These are phyloP conservation scores for Dolichomitus sp. DNA, from an alignment of 2,888 invertebrate species.

Conservation along the genomic window DNA sequence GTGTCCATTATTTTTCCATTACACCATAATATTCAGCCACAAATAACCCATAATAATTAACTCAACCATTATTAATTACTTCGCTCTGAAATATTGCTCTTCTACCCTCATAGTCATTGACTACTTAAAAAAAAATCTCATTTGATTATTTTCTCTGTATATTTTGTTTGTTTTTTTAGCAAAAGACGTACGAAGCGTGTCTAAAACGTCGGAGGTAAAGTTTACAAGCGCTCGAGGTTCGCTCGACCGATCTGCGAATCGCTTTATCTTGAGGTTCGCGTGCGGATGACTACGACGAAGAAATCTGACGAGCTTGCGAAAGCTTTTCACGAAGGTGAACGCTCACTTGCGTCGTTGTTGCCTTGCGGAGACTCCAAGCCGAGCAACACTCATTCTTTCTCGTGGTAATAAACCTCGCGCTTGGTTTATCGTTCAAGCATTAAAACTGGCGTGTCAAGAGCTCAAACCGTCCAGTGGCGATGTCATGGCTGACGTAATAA, in stretches of 20 bases:
- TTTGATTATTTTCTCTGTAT: slow-evolving; percentile 4
- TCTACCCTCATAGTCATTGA: too few relatives aligned
- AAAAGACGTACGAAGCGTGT: slow-evolving; percentile 3
- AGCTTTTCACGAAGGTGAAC: slow-evolving; percentile 16
- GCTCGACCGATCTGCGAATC: slow-evolving; percentile 14
- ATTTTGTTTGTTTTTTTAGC: neutral
- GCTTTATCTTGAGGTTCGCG: slow-evolving; percentile 24
- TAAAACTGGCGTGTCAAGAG: slow-evolving; percentile 34
- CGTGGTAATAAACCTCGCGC: slow-evolving; percentile 39
- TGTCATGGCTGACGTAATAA: neutral
- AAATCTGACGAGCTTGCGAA: slow-evolving; percentile 5
- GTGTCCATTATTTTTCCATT: neutral
- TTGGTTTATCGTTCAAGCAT: slow-evolving; percentile 37
- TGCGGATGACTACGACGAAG: neutral
- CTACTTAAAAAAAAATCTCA: neutral
- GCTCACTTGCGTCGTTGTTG: slow-evolving; percentile 27
- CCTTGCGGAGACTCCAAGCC: neutral
- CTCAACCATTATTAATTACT: too few relatives aligned
- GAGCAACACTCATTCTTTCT: slow-evolving; percentile 24
- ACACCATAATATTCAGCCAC: too few relatives aligned
- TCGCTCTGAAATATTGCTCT: too few relatives aligned
- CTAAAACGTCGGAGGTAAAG: slow-evolving; percentile 8
- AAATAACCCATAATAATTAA: too few relatives aligned
- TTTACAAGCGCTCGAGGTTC: neutral
- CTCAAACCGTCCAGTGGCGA: neutral